phyloP scores from a whole-genome alignment of 1,140 invertebrate genomes.

The Saccostrea glomerata region DNA sequence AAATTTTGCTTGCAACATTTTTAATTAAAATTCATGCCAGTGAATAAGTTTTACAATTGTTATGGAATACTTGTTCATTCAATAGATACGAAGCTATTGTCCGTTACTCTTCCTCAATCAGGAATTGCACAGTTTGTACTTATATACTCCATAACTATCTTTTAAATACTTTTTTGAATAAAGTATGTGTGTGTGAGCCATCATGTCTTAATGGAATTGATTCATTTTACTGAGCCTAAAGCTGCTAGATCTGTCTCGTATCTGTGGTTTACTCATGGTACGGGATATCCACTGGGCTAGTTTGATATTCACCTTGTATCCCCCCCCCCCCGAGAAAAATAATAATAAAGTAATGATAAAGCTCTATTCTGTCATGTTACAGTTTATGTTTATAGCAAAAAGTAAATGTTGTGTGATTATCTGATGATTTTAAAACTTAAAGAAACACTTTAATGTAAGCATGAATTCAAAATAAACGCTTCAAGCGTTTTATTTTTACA shows the following conservation, averaged over 20 bases:
- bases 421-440: too few species aligned
- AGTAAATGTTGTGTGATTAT: too few species aligned
- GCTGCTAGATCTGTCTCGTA: not conserved
- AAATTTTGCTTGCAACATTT: too few species aligned
- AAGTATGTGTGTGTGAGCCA: not conserved
- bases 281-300: not conserved
- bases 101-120: not conserved
- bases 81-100: too few species aligned
- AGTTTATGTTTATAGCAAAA: too few species aligned
- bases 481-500: too few species aligned
- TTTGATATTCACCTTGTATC: not conserved
- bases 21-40: too few species aligned
- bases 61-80: not conserved
- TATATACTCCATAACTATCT: not conserved
- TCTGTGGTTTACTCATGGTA: not conserved
- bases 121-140: not conserved
- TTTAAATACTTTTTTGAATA: not conserved
- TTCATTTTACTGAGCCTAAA: not conserved
- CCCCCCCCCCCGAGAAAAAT: too few species aligned
- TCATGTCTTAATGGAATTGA: not conserved
- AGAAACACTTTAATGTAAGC: too few species aligned
- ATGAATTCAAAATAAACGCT: too few species aligned
- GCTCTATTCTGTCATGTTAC: too few species aligned
- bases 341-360: too few species aligned
- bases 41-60: not conserved